Conservation (phyloP, 2,797 vertebrate species). For the Erpetoichthys calabaricus region DNA sequence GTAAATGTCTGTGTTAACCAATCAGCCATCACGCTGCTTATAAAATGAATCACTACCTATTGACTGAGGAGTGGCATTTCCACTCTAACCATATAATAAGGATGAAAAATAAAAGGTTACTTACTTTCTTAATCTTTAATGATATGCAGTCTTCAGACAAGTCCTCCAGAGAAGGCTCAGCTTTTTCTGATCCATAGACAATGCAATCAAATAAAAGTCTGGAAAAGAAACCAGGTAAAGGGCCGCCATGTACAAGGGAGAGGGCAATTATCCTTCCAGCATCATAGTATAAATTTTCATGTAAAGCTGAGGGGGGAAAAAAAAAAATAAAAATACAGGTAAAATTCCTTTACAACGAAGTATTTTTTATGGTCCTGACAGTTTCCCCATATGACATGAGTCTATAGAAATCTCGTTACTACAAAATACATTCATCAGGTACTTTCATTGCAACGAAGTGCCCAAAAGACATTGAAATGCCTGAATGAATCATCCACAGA, state of each 20-base stretch:
- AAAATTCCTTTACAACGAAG: neutral
- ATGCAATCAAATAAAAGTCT: constrained; percentile 67
- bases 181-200: constrained; percentile 62
- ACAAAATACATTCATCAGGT: too few species aligned
- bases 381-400: too few species aligned
- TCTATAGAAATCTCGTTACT: too few species aligned
- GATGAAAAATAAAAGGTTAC: constrained; percentile 4
- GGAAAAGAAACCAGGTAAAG: constrained; percentile 69
- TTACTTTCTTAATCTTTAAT: constrained; percentile 57
- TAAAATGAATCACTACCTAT: too few species aligned
- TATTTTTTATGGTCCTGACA: neutral
- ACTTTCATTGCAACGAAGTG: too few species aligned
- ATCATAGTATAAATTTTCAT: constrained; percentile 79
- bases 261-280: constrained; percentile 74
- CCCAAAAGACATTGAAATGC: too few species aligned
- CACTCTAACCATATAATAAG: too few species aligned
- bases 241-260: constrained; percentile 70
- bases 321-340: constrained; percentile 7
- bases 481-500: too few species aligned
- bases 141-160: constrained; percentile 57
- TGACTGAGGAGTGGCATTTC: too few species aligned
- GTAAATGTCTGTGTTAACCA: too few species aligned
- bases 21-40: too few species aligned
- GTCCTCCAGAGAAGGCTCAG: constrained; percentile 54
- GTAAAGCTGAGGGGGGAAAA: constrained; percentile 55